phyloP scores from a whole-genome alignment of 1,140 invertebrate genomes.

The Formica selysi region DNA sequence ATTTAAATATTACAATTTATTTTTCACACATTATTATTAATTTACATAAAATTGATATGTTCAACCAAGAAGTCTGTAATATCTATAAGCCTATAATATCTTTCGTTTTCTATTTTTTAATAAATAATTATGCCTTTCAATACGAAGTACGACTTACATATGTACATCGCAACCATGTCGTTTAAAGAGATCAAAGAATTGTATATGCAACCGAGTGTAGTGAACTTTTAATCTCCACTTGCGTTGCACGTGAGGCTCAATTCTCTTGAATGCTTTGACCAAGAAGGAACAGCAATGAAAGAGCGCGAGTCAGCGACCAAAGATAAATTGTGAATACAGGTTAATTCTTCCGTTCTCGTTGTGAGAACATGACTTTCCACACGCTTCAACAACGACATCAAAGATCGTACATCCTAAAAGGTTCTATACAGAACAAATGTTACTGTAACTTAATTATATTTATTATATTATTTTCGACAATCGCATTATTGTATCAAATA shows the following conservation, averaged over 20 bases:
- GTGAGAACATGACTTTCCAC: conserved; percentile 14
- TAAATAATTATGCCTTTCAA: not conserved
- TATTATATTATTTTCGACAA: not conserved
- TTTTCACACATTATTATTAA: not conserved
- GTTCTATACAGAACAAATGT: not conserved
- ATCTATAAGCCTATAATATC: not conserved
- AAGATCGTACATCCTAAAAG: conserved; percentile 23
- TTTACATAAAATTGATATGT: not conserved
- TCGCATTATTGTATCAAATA: not conserved
- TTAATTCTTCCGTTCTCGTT: conserved; percentile 60
- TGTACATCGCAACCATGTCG: not conserved
- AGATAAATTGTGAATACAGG: conserved; percentile 56
- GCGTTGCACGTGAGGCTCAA: conserved; percentile 35
- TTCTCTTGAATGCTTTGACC: conserved; percentile 54
- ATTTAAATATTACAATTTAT: not conserved
- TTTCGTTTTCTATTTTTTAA: not conserved
- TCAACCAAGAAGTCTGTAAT: not conserved
- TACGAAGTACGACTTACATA: not conserved
- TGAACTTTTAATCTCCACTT: conserved; percentile 49
- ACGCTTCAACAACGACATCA: not conserved
- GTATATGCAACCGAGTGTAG: conserved; percentile 23
- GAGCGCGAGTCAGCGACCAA: conserved; percentile 56
- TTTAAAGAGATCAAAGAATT: conserved; percentile 1
- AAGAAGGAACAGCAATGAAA: conserved; percentile 62
- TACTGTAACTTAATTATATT: not conserved